These are phyloP conservation scores for Pristionchus mayeri DNA, from an alignment of 2,888 invertebrate species.

Conservation along the genomic window DNA sequence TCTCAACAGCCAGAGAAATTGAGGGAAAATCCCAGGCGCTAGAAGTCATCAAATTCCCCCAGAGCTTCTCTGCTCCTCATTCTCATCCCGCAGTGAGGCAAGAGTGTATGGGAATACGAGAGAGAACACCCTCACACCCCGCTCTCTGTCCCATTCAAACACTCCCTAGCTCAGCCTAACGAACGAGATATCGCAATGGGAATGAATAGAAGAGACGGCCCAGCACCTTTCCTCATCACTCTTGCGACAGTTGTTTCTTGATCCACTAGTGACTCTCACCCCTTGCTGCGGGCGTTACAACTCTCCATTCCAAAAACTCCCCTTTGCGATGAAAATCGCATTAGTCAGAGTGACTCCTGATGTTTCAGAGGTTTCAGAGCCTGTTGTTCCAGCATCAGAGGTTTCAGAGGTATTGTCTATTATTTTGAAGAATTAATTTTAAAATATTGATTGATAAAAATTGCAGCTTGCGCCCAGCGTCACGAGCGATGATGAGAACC, in stretches of 20 bases:
- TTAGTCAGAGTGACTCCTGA: neutral
- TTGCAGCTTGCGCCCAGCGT: constrained; percentile 27
- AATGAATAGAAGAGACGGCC: no score
- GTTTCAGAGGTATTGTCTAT: no score
- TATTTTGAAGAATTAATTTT: neutral
- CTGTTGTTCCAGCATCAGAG: no score
- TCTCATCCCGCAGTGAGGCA: neutral
- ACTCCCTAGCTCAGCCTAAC: no score
- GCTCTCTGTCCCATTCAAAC: neutral
- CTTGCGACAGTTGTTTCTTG: constrained; percentile 8
- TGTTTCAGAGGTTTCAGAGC: no score
- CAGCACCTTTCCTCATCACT: neutral
- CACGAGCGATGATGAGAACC: constrained; percentile 4
- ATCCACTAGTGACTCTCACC: neutral
- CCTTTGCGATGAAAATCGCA: neutral
- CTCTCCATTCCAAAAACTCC: neutral
- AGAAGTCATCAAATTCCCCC: constrained; percentile 15
- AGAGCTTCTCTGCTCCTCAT: neutral
- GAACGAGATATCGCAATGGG: no score
- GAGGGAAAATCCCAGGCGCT: neutral
- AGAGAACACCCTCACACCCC: neutral
- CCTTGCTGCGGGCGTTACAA: neutral
- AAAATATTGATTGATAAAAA: neutral
- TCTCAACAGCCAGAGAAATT: no score
- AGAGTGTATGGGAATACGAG: neutral